Percentiles rank a stretch among this genome's conserved stretches.
phyloP scores from a whole-genome alignment of 2,797 vertebrate species.

The Crocidura indochinensis region DNA sequence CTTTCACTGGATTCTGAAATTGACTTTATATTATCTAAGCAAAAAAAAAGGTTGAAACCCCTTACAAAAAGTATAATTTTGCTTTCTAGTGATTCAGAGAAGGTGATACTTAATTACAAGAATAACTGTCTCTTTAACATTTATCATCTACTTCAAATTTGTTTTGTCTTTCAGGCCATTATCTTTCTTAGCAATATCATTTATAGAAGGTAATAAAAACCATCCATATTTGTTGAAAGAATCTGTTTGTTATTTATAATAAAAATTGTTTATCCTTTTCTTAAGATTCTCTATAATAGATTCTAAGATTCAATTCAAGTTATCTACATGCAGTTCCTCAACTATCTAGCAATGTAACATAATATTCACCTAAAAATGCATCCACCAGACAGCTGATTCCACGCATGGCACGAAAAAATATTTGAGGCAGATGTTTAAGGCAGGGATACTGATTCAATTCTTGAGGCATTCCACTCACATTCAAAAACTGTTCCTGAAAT shows the following conservation, averaged over 20 bases:
- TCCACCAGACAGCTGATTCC: slow-evolving; percentile 96
- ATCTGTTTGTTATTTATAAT: slow-evolving; percentile 52
- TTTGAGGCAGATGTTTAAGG: slow-evolving; percentile 95
- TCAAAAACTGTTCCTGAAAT: slow-evolving; percentile 95
- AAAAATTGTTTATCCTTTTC: slow-evolving; percentile 61
- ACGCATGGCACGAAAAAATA: slow-evolving; percentile 97
- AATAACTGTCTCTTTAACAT: slow-evolving; percentile 60
- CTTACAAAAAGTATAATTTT: slow-evolving; percentile 54
- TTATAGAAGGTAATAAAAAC: slow-evolving; percentile 60
- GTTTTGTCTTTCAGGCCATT: slow-evolving; percentile 11
- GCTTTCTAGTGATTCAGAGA: slow-evolving; percentile 44
- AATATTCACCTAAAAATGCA: slow-evolving; percentile 95
- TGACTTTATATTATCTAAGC: slow-evolving; percentile 47
- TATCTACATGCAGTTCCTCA: slow-evolving; percentile 61
- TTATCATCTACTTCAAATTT: slow-evolving; percentile 57
- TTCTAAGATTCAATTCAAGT: slow-evolving; percentile 57
- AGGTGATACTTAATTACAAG: slow-evolving; percentile 23
- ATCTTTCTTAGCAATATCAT: slow-evolving; percentile 41
- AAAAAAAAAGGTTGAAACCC: slow-evolving; percentile 64
- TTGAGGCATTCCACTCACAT: slow-evolving; percentile 96
- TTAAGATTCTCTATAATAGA: slow-evolving; percentile 24
- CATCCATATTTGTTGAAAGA: slow-evolving; percentile 45
- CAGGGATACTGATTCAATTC: slow-evolving; percentile 97
- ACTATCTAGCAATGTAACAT: slow-evolving; percentile 75
- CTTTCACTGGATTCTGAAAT: slow-evolving; percentile 58